Conservation (phyloP, 2,888 invertebrate genomes). For the Cacoxenus indagator region DNA sequence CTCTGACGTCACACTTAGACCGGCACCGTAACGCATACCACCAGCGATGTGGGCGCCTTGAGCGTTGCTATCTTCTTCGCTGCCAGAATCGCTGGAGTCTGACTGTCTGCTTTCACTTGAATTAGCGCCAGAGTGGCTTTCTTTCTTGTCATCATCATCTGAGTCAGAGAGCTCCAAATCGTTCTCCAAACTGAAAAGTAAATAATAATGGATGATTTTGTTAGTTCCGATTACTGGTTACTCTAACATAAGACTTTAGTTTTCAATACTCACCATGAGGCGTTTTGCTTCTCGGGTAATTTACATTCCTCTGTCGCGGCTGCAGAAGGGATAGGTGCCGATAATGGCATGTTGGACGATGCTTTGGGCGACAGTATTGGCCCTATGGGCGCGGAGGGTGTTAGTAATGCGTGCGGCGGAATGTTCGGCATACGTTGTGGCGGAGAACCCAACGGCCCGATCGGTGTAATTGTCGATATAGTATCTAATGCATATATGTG, state of each 20-base stretch:
- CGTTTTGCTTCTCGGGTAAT: conserved; percentile 60
- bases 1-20: conserved; percentile 55
- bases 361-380: conserved; percentile 50
- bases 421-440: conserved; percentile 37
- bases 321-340: not conserved
- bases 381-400: conserved; percentile 42
- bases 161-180: conserved; percentile 85
- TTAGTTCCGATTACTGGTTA: not conserved
- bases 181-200: conserved; percentile 71
- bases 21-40: conserved; percentile 39
- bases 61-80: conserved; percentile 64
- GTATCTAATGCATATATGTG: conserved; percentile 67
- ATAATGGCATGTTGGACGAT: conserved; percentile 44
- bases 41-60: conserved; percentile 34
- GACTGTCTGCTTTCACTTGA: conserved; percentile 73
- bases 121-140: conserved; percentile 70
- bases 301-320: conserved; percentile 27
- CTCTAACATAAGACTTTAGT: not conserved
- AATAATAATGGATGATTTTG: not conserved
- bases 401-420: conserved; percentile 33
- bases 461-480: conserved; percentile 29
- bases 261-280: conserved; percentile 64
- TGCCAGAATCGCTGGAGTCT: conserved; percentile 69
- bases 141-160: conserved; percentile 77
- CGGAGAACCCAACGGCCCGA: conserved; percentile 51